These are phyloP conservation scores for Agrilus biguttatus DNA, from an alignment of 2,888 invertebrate species.

Conservation along the genomic window DNA sequence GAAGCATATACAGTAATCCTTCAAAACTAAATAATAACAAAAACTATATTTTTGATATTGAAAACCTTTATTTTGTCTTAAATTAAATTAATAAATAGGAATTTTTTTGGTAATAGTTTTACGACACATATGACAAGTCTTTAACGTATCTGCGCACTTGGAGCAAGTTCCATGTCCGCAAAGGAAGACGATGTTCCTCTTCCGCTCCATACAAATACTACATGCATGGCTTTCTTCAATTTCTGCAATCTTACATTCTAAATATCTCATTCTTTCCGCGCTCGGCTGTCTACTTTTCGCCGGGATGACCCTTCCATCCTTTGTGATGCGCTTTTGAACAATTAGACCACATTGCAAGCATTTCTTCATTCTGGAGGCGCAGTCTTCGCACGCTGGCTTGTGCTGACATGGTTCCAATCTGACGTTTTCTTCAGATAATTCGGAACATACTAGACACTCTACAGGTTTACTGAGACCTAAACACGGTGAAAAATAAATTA, in stretches of 20 bases:
- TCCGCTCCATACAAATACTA: slow-evolving; percentile 77
- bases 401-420: slow-evolving; percentile 62
- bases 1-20: too few species aligned
- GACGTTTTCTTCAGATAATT: slow-evolving; percentile 45
- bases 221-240: slow-evolving; percentile 78
- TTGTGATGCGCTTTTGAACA: slow-evolving; percentile 41
- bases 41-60: too few species aligned
- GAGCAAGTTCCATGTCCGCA: slow-evolving; percentile 80
- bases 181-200: slow-evolving; percentile 69
- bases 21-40: too few species aligned
- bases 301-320: slow-evolving; percentile 35
- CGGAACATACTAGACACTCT: slow-evolving; percentile 60
- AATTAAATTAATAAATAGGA: slow-evolving; percentile 26
- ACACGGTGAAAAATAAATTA: background rate
- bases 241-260: slow-evolving; percentile 69
- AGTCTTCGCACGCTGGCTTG: slow-evolving; percentile 59
- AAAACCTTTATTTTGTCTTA: background rate
- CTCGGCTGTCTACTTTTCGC: slow-evolving; percentile 43
- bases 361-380: slow-evolving; percentile 63
- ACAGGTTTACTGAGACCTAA: slow-evolving; percentile 26
- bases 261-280: slow-evolving; percentile 48
- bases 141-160: slow-evolving; percentile 64
- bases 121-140: slow-evolving; percentile 77
- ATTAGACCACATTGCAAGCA: slow-evolving; percentile 51
- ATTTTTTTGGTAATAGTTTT: slow-evolving; percentile 64